phyloP scores from a whole-genome alignment of 2,888 invertebrate genomes.

The Pammene aurita region DNA sequence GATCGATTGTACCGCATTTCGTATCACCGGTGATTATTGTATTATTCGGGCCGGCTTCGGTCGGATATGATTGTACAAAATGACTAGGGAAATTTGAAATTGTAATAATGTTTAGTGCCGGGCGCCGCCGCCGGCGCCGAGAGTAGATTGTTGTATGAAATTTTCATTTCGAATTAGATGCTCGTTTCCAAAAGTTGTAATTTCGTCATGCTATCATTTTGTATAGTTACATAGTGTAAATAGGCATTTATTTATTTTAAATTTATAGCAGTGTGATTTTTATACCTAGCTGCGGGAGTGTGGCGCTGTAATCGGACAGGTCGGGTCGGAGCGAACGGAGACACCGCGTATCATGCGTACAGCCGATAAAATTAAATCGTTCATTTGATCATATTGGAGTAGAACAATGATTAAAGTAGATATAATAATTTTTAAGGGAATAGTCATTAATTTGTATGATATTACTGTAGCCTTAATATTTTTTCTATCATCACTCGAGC shows the following conservation, averaged over 20 bases:
- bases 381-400: slow-evolving; percentile 78
- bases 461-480: slow-evolving; percentile 81
- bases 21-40: slow-evolving; percentile 66
- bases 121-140: slow-evolving; percentile 53
- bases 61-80: slow-evolving; percentile 81
- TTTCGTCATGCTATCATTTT: slow-evolving; percentile 82
- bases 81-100: slow-evolving; percentile 69
- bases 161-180: slow-evolving; percentile 76
- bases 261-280: slow-evolving; percentile 82
- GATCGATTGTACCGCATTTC: slow-evolving; percentile 76
- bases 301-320: slow-evolving; percentile 70
- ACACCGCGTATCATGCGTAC: slow-evolving; percentile 71
- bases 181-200: slow-evolving; percentile 78
- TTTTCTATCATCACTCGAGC: slow-evolving; percentile 77
- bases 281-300: slow-evolving; percentile 80
- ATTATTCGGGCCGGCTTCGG: slow-evolving; percentile 75
- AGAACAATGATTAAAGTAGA: slow-evolving; percentile 81
- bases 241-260: slow-evolving; percentile 84
- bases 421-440: slow-evolving; percentile 83
- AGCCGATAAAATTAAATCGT: slow-evolving; percentile 69
- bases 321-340: slow-evolving; percentile 72
- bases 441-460: slow-evolving; percentile 84
- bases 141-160: slow-evolving; percentile 74
- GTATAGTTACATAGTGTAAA: slow-evolving; percentile 84
- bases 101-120: slow-evolving; percentile 69